Conservation (phyloP, 2,888 invertebrate genomes). For the Vesta saturnalis region DNA sequence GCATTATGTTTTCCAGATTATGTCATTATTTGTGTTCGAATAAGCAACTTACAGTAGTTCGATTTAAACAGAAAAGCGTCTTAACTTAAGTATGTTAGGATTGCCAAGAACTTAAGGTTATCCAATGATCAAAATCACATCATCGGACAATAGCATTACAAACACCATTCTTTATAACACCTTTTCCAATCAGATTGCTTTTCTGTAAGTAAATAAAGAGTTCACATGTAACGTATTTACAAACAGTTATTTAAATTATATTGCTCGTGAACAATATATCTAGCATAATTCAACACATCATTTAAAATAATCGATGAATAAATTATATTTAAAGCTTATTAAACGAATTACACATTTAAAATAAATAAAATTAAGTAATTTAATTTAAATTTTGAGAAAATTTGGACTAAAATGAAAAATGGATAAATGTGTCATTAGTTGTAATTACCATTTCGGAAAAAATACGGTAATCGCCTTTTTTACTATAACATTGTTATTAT, state of each 20-base stretch:
- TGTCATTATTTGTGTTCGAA: background rate
- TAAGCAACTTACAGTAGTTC: constrained; percentile 10
- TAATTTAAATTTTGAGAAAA: no score
- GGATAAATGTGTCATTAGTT: no score
- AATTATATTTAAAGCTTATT: no score
- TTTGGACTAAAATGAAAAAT: no score
- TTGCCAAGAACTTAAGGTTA: constrained; percentile 50
- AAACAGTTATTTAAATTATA: background rate
- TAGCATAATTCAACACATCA: no score
- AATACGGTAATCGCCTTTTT: no score
- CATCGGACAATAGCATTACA: constrained; percentile 54
- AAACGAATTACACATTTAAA: no score
- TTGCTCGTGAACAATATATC: no score
- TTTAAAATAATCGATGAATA: no score
- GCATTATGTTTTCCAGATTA: background rate
- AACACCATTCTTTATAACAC: constrained; percentile 49
- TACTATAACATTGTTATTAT: no score
- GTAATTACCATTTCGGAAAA: no score
- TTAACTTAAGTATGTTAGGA: constrained; percentile 46
- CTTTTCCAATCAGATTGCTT: constrained; percentile 50
- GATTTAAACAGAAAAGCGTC: constrained; percentile 21
- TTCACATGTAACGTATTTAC: background rate
- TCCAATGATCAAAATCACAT: constrained; percentile 54
- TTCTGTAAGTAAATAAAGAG: constrained; percentile 30
- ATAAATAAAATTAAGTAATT: no score